These are phyloP conservation scores for Eurois occulta DNA, from an alignment of 2,888 invertebrate species.

Conservation along the genomic window DNA sequence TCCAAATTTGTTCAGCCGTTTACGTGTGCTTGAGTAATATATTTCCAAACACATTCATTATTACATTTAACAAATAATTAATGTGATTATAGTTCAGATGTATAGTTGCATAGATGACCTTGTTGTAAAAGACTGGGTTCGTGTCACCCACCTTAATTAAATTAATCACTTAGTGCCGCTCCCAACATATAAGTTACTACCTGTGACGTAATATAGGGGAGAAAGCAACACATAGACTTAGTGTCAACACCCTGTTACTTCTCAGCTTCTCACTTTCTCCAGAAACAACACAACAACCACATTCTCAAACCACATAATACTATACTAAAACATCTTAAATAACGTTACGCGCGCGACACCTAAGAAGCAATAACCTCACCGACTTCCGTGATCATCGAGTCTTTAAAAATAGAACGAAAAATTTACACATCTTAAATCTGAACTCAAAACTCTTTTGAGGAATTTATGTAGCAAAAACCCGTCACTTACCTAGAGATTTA, in stretches of 20 bases:
- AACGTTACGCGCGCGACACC: neutral
- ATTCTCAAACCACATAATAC: neutral
- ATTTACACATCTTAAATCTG: neutral
- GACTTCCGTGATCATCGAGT: constrained; percentile 12
- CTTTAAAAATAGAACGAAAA: constrained; percentile 10
- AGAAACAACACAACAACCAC: neutral
- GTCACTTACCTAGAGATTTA: constrained; percentile 53
- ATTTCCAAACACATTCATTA: neutral
- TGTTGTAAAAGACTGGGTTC: neutral
- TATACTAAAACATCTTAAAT: constrained; percentile 14
- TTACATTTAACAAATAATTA: neutral
- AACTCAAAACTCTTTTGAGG: neutral
- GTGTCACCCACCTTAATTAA: constrained; percentile 18
- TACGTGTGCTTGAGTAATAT: neutral
- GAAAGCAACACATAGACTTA: neutral
- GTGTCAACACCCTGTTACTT: constrained; percentile 12
- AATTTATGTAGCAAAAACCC: constrained; percentile 1
- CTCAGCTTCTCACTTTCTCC: constrained; percentile 32
- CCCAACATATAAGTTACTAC: constrained; percentile 14
- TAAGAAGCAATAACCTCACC: constrained; percentile 29
- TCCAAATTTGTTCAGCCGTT: neutral
- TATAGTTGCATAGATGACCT: constrained; percentile 4
- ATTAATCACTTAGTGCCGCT: constrained; percentile 37
- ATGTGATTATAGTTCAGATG: neutral
- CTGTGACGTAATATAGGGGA: constrained; percentile 7